Base-by-base conservation (phyloP, 2,888 invertebrate genomes). In the Eupithecia vulgata region DNA sequence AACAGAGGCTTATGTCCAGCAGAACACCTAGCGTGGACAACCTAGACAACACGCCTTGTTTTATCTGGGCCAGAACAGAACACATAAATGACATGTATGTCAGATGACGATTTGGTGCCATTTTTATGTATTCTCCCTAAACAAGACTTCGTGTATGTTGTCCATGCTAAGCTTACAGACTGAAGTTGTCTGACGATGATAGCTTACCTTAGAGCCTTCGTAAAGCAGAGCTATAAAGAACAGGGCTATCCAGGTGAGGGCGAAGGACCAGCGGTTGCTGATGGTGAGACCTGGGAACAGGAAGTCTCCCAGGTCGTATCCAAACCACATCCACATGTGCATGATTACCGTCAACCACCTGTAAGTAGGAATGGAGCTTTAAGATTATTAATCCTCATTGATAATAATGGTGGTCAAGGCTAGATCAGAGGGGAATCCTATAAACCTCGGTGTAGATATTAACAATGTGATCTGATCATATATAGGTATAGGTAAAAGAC, bases 301-400 rank as follows among this genome's bases (percentile, higher is more conserved):
- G 87, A 96, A 96, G 78, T 95, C 93, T 21, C 95, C 95, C 72
- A 96, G 89, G 85, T 96, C 90, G 78, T 93, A 95, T 70, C 95
- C 96, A 88, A 96, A 96, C 96, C 96, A 96, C 92, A 96, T 96
- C 88, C 92, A 95, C 95, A 95, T 95, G 82, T 95, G 95, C 96
- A 96, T 96, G 80, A 65, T 87, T 80, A 87, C 79, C 61, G 40
- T 48, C 45, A 42, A 68, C 69, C 73, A 69, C 37, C 73, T 74
- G 65, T 67, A 42, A 15, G 65, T 67, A 42, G 13, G 8, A 66
- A 40, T 42, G 45, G 12, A 42, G 30, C 7, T 40, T 7, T 25
- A 15, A 25, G 7, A 66, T 3, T n/a, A 48, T 48, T n/a, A 40
- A 40, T 40, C 12, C 40, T 30, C 2, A 30, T 30, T 30, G 1